These are phyloP conservation scores for Myiozetetes cayanensis DNA, from an alignment of 2,113 vertebrate genomes.

Conservation along the genomic window DNA sequence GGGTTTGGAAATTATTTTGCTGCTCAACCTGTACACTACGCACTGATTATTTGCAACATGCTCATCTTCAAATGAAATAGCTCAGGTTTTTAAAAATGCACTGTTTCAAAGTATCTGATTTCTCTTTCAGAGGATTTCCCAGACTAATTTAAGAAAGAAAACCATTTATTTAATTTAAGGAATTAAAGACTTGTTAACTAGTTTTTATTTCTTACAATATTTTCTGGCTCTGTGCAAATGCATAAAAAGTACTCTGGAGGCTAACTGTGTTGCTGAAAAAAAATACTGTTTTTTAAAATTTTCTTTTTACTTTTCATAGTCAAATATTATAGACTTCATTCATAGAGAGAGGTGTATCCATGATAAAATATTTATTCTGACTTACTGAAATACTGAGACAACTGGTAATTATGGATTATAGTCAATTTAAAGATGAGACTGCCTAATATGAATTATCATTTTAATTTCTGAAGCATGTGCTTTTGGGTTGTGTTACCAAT, in stretches of 20 bases:
- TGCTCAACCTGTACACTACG: background rate
- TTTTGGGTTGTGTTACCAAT: background rate
- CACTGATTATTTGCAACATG: background rate
- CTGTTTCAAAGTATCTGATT: background rate
- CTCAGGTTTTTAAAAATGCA: background rate
- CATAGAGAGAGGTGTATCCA: background rate
- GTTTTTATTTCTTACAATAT: background rate
- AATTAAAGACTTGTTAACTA: background rate
- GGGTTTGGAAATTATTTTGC: background rate
- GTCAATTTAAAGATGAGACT: background rate
- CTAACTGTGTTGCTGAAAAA: background rate
- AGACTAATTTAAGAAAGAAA: background rate
- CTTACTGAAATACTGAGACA: background rate
- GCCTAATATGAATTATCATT: background rate
- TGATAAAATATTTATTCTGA: background rate
- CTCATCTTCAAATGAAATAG: background rate
- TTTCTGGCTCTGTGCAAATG: background rate
- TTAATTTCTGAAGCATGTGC: background rate
- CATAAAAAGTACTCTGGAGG: background rate
- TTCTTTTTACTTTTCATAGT: background rate
- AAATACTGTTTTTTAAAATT: fast-evolving
- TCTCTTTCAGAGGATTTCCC: background rate
- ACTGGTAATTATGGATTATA: background rate
- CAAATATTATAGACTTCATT: background rate
- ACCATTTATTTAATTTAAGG: background rate